Percentiles rank a stretch among this genome's conserved stretches.
Evolutionary conservation across 2,888 invertebrate species (phyloP).

Genomic region (Eucera pruinosa): DNA sequence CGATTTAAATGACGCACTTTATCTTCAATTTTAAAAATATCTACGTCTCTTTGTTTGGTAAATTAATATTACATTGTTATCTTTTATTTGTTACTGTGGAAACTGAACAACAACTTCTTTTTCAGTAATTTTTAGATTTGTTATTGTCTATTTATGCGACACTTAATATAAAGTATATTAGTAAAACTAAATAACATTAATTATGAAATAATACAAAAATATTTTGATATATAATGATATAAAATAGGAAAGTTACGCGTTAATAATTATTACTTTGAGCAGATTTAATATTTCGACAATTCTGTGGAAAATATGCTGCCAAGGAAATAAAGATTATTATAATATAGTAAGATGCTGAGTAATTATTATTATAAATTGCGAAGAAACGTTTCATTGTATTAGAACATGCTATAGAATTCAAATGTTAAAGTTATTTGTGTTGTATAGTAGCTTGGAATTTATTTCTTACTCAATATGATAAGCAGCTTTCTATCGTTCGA

Average conservation of each 20-base stretch:
- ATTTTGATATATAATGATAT: too few species aligned
- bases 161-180: not conserved
- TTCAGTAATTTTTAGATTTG: not conserved
- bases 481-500: not conserved
- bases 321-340: not conserved
- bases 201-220: too few species aligned
- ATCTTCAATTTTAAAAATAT: constrained; percentile 11
- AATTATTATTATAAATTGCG: not conserved
- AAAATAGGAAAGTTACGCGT: too few species aligned
- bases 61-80: not conserved
- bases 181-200: not conserved
- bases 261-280: too few species aligned
- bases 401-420: not conserved
- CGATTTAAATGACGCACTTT: constrained; percentile 3
- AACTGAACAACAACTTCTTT: not conserved
- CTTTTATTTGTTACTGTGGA: not conserved
- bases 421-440: constrained; percentile 4
- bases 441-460: not conserved
- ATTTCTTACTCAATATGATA: not conserved
- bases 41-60: not conserved
- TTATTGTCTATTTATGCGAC: not conserved
- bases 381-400: constrained; percentile 3
- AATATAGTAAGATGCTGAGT: not conserved
- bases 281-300: not conserved
- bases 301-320: not conserved